Base-by-base conservation (phyloP, 2,888 invertebrate genomes). In the Pimpla rufipes region DNA sequence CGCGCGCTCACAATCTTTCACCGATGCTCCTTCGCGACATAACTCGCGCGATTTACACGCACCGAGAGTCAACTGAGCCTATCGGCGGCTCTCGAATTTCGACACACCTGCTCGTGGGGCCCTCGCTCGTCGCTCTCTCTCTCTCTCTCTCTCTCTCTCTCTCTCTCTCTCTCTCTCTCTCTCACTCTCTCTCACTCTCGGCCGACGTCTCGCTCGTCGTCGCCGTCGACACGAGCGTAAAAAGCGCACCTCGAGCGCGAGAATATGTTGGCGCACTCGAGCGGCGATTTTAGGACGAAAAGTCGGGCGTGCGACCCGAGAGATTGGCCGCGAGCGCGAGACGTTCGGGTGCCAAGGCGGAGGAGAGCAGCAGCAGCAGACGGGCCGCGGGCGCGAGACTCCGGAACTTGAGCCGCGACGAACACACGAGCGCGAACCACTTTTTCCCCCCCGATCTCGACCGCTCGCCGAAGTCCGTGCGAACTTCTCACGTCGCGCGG, bases 401-500 rank as follows among this genome's bases (percentile, higher is more conserved):
- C 40, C 11, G 35, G 40, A 62, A n/a, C 11, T 37, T 18, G 37
- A 62, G 5, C 11, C 62, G 40, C 8, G 7, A 35, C 35, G 7
- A 68, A 68, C 50, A 16, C 35, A 62, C 62, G 59, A 59, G n/a
- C 37, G 13, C n/a, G 52, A 68, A 35, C 29, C 35, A 68, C 50
- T 68, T 52, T 52, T 52, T 29, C 5, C 29, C 29, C 5, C 29
- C 5, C 50, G 21, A 21, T 23, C 45, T 42, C 45, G 45, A 42
- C 45, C 23, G 21, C 21, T 13, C 16, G 57, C 57, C 23, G 21
- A n/a, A n/a, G 57, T n/a, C 40, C 57, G 37, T n/a, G 50, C 21
- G 68, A 70, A 59, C 57, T 59, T 73, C 37, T 80, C 29, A 5
- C 29, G 29, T 29, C 29, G n/a, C 67, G 67, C 57, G 35, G 18